Evolutionary conservation across 2,797 vertebrate genomes (phyloP), one percentile per base, ranked within the genome.

Genomic region (Sandelia bainsii): DNA sequence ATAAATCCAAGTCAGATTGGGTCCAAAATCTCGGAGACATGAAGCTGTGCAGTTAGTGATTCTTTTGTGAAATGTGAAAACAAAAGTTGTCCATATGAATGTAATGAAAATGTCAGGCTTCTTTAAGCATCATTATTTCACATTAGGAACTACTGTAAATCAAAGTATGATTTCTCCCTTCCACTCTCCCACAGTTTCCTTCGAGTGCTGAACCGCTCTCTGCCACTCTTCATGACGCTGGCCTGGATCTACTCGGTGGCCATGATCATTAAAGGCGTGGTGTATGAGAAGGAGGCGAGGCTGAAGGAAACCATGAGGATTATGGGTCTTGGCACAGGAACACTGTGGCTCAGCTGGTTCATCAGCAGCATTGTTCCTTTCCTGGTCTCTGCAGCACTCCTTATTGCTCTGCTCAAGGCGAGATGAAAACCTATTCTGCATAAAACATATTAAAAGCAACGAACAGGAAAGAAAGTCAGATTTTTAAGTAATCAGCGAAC

Each of bases 181-280:
- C 34, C 29, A 11, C 1, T 60, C 22, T 16, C 14, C 19, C 14
- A 8, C 90, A 99, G 97, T 54, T 98, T 98, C 85, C 89, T 98
- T 75, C 93, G 96, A 0, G 94, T 97, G 63, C 88, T 96, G 84
- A 96, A 96, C 81, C 94, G 95, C 62, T 97, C 95, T 0, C 87
- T 99, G 80, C 96, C 97, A 0, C 96, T 98, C 45, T 98, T 98
- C 87, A 95, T 98, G 95, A 97, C 95, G 0, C 91, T 98, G 85
- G 95, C 97, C 3, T 98, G 97, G 97, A 97, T 97, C 90, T 98
- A 97, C 87, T 96, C 96, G 0, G 97, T 98, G 87, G 96, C 97
- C 13, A 96, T 97, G 95, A 96, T 96, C 57, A 95, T 98, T 83
- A 98, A 98, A 88, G 95, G 95, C 0, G 91, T 99, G 75, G 97